Evolutionary conservation across 1,140 invertebrate genomes (phyloP).

Genomic region (Drosophila ironensis): DNA sequence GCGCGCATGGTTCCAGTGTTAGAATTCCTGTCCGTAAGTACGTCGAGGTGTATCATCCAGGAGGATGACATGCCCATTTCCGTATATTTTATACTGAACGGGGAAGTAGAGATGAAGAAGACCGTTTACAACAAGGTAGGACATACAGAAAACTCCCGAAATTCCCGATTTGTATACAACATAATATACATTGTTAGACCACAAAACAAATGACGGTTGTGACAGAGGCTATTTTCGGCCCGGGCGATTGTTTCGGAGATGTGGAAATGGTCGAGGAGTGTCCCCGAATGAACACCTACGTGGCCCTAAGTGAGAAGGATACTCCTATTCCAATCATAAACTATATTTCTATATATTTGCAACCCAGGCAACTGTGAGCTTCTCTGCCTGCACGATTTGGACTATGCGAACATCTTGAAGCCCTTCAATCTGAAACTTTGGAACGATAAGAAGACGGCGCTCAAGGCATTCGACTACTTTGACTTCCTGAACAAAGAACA

Average conservation of each 20-base stretch:
- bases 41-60: slow-evolving; percentile 55
- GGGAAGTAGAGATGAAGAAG: slow-evolving; percentile 60
- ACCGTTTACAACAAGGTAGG: slow-evolving; percentile 38
- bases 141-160: no score
- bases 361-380: slow-evolving; percentile 55
- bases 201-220: no score
- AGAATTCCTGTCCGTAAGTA: slow-evolving; percentile 37
- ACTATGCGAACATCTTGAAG: slow-evolving; percentile 46
- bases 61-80: slow-evolving; percentile 40
- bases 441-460: slow-evolving; percentile 58
- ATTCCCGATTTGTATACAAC: no score
- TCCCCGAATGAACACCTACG: slow-evolving; percentile 33
- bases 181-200: no score
- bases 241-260: slow-evolving; percentile 59
- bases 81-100: slow-evolving; percentile 67
- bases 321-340: neutral
- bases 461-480: slow-evolving; percentile 63
- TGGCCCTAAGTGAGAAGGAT: slow-evolving; percentile 20
- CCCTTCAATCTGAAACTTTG: slow-evolving; percentile 51
- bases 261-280: slow-evolving; percentile 47
- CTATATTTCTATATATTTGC: neutral
- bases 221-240: slow-evolving; percentile 55
- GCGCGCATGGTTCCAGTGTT: slow-evolving; percentile 56
- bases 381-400: slow-evolving; percentile 45
- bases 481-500: slow-evolving; percentile 54